phyloP scores from a whole-genome alignment of 1,140 invertebrate species.

The Ooceraea biroi region DNA sequence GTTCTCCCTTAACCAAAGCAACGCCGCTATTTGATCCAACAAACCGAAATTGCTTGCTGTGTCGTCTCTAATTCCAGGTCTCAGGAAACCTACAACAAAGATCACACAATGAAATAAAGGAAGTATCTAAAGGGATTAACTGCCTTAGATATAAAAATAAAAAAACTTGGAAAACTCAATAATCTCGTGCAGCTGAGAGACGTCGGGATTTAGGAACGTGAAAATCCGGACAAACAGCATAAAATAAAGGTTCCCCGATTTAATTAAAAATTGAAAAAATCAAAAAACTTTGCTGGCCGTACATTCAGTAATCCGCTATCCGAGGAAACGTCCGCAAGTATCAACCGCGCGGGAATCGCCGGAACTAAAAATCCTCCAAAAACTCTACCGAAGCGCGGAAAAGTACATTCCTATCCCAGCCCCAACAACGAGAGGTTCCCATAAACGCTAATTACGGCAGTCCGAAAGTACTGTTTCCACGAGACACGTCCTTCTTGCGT shows the following conservation, averaged over 20 bases:
- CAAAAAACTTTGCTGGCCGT: not conserved
- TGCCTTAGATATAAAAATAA: not conserved
- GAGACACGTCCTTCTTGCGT: not conserved
- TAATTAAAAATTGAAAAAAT: not conserved
- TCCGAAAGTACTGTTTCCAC: not conserved
- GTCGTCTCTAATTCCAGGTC: slow-evolving; percentile 90
- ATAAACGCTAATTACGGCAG: not conserved
- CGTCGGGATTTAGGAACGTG: not conserved
- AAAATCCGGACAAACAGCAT: not conserved
- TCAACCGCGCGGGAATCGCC: not conserved
- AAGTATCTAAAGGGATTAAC: not conserved
- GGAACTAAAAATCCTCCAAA: not conserved
- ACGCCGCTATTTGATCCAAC: slow-evolving; percentile 94
- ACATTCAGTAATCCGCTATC: not conserved
- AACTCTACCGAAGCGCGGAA: not conserved
- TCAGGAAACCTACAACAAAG: slow-evolving; percentile 90
- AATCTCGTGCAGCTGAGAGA: not conserved
- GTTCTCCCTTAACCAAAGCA: slow-evolving; percentile 96
- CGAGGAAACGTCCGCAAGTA: not conserved
- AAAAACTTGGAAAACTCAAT: not conserved
- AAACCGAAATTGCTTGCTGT: slow-evolving; percentile 95
- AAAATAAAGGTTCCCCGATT: not conserved
- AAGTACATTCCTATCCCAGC: not conserved
- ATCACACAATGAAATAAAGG: not conserved
- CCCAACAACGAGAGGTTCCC: not conserved